Conservation (phyloP, 2,113 vertebrate genomes). For the Tursiops truncatus region DNA sequence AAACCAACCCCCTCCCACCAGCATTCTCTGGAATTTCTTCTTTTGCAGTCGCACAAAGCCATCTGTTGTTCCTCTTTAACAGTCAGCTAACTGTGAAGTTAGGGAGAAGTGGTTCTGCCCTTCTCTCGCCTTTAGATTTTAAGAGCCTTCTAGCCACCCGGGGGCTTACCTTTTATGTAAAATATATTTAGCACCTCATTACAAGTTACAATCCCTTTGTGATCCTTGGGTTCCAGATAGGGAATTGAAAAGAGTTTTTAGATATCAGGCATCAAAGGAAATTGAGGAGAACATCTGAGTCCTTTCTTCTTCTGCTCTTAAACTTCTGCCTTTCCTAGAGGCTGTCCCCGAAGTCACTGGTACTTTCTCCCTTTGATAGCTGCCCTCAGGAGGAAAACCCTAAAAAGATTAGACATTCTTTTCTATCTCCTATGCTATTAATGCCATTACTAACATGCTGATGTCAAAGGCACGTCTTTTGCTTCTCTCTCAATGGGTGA, state of each 20-base stretch:
- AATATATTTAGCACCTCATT: slow-evolving; percentile 9
- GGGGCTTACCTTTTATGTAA: slow-evolving; percentile 45
- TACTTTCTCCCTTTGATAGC: background rate
- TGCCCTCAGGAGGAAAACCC: background rate
- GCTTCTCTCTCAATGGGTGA: background rate
- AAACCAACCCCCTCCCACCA: background rate
- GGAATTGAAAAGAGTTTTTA: slow-evolving; percentile 22
- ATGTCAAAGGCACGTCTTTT: background rate
- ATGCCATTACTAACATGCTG: background rate
- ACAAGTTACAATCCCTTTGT: background rate
- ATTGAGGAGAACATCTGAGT: background rate
- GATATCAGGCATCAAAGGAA: slow-evolving; percentile 49
- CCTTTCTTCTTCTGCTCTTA: background rate
- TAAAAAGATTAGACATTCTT: background rate
- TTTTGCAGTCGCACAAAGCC: slow-evolving; percentile 34
- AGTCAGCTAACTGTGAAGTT: slow-evolving; percentile 29
- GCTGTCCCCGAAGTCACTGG: background rate
- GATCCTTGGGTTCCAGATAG: slow-evolving; percentile 15
- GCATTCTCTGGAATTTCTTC: background rate
- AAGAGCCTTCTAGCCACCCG: background rate
- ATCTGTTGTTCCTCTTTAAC: slow-evolving; percentile 30
- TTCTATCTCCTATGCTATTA: background rate
- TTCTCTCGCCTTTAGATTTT: background rate
- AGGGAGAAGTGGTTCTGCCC: background rate
- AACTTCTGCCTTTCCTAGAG: slow-evolving; percentile 21